Conservation (phyloP, 2,797 vertebrate genomes). For the Psittacula derbiana region DNA sequence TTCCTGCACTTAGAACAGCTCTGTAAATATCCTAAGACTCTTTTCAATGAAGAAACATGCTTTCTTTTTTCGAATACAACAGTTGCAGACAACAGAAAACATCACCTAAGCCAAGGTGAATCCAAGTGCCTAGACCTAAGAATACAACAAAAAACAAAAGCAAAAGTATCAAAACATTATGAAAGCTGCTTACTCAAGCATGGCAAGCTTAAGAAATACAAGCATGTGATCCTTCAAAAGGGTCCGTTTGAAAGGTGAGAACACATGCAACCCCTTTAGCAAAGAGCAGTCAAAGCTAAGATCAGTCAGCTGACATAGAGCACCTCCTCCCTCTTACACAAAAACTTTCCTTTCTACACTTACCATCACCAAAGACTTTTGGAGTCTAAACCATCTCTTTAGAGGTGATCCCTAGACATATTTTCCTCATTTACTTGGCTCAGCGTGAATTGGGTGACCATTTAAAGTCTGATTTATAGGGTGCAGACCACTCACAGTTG, state of each 20-base stretch:
- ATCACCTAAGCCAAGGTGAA: background rate
- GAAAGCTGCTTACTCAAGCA: background rate
- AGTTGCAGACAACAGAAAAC: background rate
- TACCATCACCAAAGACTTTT: background rate
- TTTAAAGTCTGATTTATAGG: background rate
- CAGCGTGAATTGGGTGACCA: background rate
- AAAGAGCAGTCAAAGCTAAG: background rate
- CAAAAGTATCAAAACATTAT: background rate
- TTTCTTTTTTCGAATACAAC: background rate
- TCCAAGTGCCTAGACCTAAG: background rate
- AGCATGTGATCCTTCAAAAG: background rate
- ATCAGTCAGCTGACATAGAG: background rate
- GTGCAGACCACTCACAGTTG: background rate
- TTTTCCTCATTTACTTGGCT: background rate
- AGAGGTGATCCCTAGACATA: background rate
- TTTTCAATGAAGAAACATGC: background rate
- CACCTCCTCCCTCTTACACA: background rate
- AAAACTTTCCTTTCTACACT: background rate
- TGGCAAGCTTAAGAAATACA: background rate
- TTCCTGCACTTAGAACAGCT: background rate
- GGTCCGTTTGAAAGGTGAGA: background rate
- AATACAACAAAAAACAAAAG: background rate
- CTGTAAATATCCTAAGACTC: background rate
- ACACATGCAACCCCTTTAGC: background rate
- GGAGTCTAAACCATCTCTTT: background rate